Evolutionary conservation across 2,797 vertebrate genomes (phyloP), one percentile per base, ranked within the genome.

Genomic region (Typhlichthys subterraneus): DNA sequence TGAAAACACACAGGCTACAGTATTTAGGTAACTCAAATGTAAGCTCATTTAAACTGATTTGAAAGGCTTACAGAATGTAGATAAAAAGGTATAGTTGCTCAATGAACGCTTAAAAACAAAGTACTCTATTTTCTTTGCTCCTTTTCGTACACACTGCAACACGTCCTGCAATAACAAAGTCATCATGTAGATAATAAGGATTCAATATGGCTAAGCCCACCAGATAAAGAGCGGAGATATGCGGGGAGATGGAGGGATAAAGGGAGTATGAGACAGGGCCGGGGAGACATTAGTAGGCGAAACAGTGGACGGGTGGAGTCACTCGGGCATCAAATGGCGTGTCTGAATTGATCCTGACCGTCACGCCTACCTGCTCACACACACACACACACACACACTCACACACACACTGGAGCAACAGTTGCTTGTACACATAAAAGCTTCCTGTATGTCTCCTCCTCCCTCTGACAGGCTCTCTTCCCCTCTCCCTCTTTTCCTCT

Each of bases 241-340:
- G 14, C 51, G 38, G 38, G 14, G 49, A 59, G 52, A 57, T n/a
- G 66, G 61, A 42, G 15, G 2, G 51, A 67, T 17, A 29, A 31
- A 13, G 7, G 42, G 14, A 56, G 53, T 67, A 70, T 61, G 42
- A 67, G 64, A 70, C 29, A 60, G 50, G 56, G 64, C 59, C 54
- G 12, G 33, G 33, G 33, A 62, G 42, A 53, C 50, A 72, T 72
- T 70, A 68, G 76, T 45, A 71, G 68, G 55, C 80, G 80, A 81
- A 81, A 29, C 2, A 51, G 47, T 29, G 45, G 60, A 63, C 67
- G 69, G 76, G 65, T 10, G 15, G 57, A 85, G 81, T 80, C 79
- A 78, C 66, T 85, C 80, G 78, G 72, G 82, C 86, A 80, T 89
- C 86, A 87, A 86, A 88, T 84, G 79, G 72, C 86, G 81, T 77